phyloP scores from a whole-genome alignment of 2,888 invertebrate genomes.

The Meganola albula region DNA sequence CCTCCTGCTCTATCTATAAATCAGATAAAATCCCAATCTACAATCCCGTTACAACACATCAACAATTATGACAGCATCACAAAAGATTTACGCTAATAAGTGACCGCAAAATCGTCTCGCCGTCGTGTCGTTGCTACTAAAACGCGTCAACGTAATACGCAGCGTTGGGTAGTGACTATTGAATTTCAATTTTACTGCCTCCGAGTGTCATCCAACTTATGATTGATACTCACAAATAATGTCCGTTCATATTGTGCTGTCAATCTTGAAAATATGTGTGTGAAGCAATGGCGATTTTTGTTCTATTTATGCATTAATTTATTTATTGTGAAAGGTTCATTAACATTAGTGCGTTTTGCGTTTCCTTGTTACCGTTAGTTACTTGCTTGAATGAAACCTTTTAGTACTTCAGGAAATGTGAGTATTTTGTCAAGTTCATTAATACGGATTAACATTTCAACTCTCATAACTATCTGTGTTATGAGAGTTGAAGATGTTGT shows the following conservation, averaged over 20 bases:
- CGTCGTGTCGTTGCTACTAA: slow-evolving; percentile 23
- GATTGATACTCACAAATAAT: slow-evolving; percentile 55
- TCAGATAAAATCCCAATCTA: not conserved
- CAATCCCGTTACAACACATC: not conserved
- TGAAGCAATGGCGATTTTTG: slow-evolving; percentile 13
- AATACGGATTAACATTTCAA: no score
- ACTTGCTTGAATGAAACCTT: no score
- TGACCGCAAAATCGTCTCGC: slow-evolving; percentile 27
- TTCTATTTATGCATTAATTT: slow-evolving; percentile 12
- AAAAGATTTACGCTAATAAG: slow-evolving; percentile 29
- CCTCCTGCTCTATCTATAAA: no score
- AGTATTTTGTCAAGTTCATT: no score
- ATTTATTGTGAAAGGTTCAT: slow-evolving; percentile 9
- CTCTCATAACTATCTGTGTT: no score
- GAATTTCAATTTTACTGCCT: slow-evolving; percentile 53
- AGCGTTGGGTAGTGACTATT: slow-evolving; percentile 44
- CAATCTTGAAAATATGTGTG: slow-evolving; percentile 22
- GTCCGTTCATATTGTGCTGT: slow-evolving; percentile 44
- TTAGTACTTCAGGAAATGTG: no score
- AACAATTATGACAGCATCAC: slow-evolving; percentile 15
- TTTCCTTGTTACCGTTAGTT: not conserved
- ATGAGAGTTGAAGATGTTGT: no score
- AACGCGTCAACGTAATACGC: slow-evolving; percentile 37
- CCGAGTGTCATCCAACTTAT: slow-evolving; percentile 34
- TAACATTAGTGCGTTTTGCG: slow-evolving; percentile 1